These are phyloP conservation scores for Cuniculus paca DNA, from an alignment of 2,797 vertebrate genomes.

Conservation along the genomic window DNA sequence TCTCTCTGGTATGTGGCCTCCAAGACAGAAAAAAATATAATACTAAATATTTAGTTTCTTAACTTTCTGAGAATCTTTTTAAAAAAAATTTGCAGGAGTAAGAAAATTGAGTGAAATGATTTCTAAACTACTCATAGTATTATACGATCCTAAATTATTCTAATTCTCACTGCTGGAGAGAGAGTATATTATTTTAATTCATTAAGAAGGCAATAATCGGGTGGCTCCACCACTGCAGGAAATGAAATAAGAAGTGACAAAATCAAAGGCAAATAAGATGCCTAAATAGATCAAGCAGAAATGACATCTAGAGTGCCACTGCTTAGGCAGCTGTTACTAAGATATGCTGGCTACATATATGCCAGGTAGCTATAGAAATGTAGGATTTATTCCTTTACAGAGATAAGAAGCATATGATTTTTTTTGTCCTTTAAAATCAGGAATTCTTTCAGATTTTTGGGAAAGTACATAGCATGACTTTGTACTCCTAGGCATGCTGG, in stretches of 20 bases:
- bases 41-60: constrained; percentile 25
- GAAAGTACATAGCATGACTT: not conserved
- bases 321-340: too few relatives aligned
- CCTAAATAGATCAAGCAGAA: not conserved
- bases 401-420: not conserved
- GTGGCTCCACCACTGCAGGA: constrained; percentile 20
- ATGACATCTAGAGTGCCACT: not conserved
- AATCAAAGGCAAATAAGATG: not conserved
- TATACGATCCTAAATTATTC: constrained; percentile 68
- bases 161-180: constrained; percentile 37
- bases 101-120: constrained; percentile 67
- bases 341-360: not conserved
- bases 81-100: constrained; percentile 20
- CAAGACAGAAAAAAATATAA: not conserved
- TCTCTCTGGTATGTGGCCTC: not conserved
- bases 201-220: constrained; percentile 55
- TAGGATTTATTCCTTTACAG: not conserved
- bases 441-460: not conserved
- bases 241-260: constrained; percentile 40
- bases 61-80: constrained; percentile 63
- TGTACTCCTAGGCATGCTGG: not conserved
- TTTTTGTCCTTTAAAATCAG: constrained; percentile 2
- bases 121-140: constrained; percentile 59
- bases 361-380: not conserved
- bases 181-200: constrained; percentile 45